Conservation (phyloP, 1,140 invertebrate genomes). For the Eurosta solidaginis region DNA sequence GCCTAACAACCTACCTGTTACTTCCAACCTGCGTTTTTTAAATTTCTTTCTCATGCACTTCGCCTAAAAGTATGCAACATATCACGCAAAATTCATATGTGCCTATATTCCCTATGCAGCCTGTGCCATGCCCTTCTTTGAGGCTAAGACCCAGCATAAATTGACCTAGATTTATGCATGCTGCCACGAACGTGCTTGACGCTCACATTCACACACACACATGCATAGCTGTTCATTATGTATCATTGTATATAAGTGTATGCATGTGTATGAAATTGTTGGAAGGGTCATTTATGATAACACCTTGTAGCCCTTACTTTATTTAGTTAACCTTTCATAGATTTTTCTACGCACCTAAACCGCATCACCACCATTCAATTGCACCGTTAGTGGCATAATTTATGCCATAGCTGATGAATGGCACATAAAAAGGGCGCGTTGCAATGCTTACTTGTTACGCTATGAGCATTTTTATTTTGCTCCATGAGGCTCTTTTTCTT, state of each 20-base stretch:
- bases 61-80: slow-evolving; percentile 14
- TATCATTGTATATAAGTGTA: neutral
- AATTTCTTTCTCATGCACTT: neutral
- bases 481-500: no score
- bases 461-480: no score
- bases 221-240: no score
- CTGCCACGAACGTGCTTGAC: neutral
- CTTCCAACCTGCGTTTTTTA: neutral
- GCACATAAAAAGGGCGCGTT: no score
- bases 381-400: no score
- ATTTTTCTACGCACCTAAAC: neutral
- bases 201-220: no score
- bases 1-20: neutral
- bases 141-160: slow-evolving; percentile 20
- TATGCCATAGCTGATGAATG: no score
- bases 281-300: neutral
- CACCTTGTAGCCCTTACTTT: neutral
- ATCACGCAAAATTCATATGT: neutral
- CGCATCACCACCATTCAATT: no score
- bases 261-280: neutral
- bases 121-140: neutral
- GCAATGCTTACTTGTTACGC: no score
- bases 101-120: neutral
- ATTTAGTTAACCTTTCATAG: slow-evolving; percentile 23
- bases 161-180: slow-evolving; percentile 25